A percentile compares a stretch with the other conserved stretches of the same genome.
Evolutionary conservation across 2,888 invertebrate genomes (phyloP).

Genomic region (Eurytoma californica): DNA sequence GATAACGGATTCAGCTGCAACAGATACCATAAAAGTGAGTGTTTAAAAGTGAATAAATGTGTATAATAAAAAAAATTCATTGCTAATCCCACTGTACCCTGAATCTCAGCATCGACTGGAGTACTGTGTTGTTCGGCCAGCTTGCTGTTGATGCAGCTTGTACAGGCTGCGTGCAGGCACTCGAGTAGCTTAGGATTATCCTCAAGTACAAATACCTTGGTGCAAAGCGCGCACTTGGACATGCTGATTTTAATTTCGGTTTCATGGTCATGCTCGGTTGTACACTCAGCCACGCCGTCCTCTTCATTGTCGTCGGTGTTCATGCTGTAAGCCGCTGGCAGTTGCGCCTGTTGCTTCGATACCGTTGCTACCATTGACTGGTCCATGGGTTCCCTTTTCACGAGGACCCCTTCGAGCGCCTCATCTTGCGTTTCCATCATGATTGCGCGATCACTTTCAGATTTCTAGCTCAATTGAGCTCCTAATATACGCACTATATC

Average conservation of each 20-base stretch:
- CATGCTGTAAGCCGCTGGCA: constrained; percentile 59
- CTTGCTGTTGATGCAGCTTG: constrained; percentile 83
- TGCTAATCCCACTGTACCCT: constrained; percentile 10
- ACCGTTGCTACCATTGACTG: constrained; percentile 57
- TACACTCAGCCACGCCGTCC: constrained; percentile 69
- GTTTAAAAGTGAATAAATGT: background rate
- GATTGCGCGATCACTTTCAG: background rate
- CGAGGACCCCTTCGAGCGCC: constrained; percentile 42
- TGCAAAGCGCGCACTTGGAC: constrained; percentile 75
- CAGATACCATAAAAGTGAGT: constrained; percentile 1
- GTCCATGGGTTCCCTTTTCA: constrained; percentile 70
- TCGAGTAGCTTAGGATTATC: constrained; percentile 89
- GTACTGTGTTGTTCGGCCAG: constrained; percentile 37
- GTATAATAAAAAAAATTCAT: background rate
- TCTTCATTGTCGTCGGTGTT: constrained; percentile 61
- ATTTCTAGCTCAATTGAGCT: background rate
- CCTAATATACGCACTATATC: background rate
- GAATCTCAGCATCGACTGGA: constrained; percentile 44
- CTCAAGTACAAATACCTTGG: constrained; percentile 75
- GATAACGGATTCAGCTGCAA: constrained; percentile 71
- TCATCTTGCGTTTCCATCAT: constrained; percentile 36
- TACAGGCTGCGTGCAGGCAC: constrained; percentile 91
- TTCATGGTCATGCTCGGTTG: constrained; percentile 59
- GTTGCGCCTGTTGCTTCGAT: constrained; percentile 61
- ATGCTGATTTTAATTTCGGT: constrained; percentile 65